Conservation (phyloP, 2,797 vertebrate species). For the Ispidina picta region DNA sequence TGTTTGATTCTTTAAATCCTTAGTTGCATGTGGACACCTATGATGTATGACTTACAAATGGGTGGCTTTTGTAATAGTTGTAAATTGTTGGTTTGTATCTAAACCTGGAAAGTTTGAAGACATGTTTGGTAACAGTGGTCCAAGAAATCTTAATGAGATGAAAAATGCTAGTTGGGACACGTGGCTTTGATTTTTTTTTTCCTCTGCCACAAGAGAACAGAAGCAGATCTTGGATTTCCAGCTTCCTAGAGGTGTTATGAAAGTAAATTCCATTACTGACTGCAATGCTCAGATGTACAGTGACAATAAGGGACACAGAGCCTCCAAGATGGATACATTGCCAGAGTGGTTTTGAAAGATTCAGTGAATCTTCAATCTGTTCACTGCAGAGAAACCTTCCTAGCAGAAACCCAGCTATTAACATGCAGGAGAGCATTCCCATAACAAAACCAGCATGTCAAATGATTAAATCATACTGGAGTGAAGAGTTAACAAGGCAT, state of each 20-base stretch:
- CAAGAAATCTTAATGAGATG: background rate
- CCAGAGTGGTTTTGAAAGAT: background rate
- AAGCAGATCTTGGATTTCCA: background rate
- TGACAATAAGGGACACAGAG: background rate
- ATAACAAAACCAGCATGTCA: background rate
- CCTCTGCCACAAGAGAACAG: background rate
- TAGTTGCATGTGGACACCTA: background rate
- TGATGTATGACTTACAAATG: background rate
- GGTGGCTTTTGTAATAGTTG: background rate
- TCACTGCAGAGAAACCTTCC: background rate
- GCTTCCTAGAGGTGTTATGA: background rate
- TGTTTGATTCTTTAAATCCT: background rate
- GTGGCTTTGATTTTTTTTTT: background rate
- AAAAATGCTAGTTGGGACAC: background rate
- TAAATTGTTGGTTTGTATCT: background rate
- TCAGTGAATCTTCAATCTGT: background rate
- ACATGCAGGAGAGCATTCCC: background rate
- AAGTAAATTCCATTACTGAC: background rate
- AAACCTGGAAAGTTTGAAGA: background rate
- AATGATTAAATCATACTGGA: background rate
- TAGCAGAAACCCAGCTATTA: background rate
- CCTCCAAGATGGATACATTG: background rate
- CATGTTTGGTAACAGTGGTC: background rate
- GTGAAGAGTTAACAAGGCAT: constrained; percentile 4
- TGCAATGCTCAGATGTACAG: background rate